Evolutionary conservation across 2,888 invertebrate species (phyloP).

Genomic region (Crematogaster levior): DNA sequence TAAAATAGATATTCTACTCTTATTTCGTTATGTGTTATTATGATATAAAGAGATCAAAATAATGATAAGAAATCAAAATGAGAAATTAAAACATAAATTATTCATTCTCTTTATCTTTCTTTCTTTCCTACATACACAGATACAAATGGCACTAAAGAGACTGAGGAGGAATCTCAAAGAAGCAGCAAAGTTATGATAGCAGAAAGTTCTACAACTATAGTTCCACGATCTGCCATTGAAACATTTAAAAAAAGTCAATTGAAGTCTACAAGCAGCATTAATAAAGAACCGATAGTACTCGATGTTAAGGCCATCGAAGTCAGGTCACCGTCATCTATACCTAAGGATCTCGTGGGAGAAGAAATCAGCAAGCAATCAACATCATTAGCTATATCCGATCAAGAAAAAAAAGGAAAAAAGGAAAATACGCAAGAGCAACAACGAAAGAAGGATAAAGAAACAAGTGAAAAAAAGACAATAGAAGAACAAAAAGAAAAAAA

Average conservation of each 20-base stretch:
- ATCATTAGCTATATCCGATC: constrained; percentile 83
- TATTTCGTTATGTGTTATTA: too few species aligned
- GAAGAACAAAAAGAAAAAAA: constrained; percentile 59
- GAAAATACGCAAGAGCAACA: constrained; percentile 28
- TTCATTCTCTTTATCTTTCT: too few species aligned
- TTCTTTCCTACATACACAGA: too few species aligned
- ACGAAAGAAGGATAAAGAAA: constrained; percentile 13
- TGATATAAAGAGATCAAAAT: too few species aligned
- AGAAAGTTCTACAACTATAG: constrained; percentile 18
- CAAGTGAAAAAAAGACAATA: constrained; percentile 42
- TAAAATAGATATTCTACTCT: too few species aligned
- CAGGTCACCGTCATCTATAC: constrained; percentile 88
- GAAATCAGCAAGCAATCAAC: constrained; percentile 79
- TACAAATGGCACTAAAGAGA: constrained; percentile 27
- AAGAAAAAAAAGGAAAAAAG: constrained; percentile 29
- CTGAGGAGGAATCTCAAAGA: constrained; percentile 55
- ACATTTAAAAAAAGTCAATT: constrained; percentile 75
- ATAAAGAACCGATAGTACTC: constrained; percentile 52
- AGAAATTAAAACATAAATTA: too few species aligned
- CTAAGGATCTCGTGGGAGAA: constrained; percentile 87
- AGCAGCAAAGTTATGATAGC: constrained; percentile 56
- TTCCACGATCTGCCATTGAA: constrained; percentile 55
- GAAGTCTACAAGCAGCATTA: constrained; percentile 69
- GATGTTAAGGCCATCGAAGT: constrained; percentile 50
- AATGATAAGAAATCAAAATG: too few species aligned